Conservation (phyloP, 1,140 invertebrate species). For the Dufourea novaeangliae region DNA sequence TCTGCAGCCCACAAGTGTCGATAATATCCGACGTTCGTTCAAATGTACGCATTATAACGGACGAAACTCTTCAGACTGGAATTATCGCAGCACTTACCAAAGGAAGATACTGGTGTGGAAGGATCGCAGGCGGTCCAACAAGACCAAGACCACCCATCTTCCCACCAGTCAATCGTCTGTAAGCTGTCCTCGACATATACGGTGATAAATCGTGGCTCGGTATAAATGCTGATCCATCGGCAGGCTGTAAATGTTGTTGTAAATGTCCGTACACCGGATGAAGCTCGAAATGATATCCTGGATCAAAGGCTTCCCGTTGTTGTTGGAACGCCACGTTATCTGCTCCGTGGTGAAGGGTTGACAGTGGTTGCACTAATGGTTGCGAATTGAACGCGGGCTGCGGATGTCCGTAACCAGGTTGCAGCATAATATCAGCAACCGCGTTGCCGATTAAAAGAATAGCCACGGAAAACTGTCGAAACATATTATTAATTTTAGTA, state of each 20-base stretch:
- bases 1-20: no score
- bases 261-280: slow-evolving; percentile 7
- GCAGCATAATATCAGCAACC: slow-evolving; percentile 35
- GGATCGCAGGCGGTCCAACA: neutral
- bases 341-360: no score
- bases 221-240: neutral
- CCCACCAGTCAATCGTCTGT: neutral
- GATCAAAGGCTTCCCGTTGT: neutral
- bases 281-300: slow-evolving; percentile 19
- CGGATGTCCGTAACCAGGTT: slow-evolving; percentile 32
- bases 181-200: neutral
- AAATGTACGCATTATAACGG: no score
- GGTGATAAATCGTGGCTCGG: neutral
- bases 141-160: neutral
- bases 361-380: neutral
- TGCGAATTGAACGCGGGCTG: neutral
- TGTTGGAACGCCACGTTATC: no score
- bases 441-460: slow-evolving; percentile 1
- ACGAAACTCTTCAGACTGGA: no score
- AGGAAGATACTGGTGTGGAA: neutral
- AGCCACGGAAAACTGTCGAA: slow-evolving; percentile 13
- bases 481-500: neutral
- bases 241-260: neutral
- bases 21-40: no score
- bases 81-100: slow-evolving; percentile 12